A percentile compares a stretch with the other conserved stretches of the same genome.
Evolutionary conservation across 1,140 invertebrate species (phyloP).

Genomic region (Sycophaga agraensis): DNA sequence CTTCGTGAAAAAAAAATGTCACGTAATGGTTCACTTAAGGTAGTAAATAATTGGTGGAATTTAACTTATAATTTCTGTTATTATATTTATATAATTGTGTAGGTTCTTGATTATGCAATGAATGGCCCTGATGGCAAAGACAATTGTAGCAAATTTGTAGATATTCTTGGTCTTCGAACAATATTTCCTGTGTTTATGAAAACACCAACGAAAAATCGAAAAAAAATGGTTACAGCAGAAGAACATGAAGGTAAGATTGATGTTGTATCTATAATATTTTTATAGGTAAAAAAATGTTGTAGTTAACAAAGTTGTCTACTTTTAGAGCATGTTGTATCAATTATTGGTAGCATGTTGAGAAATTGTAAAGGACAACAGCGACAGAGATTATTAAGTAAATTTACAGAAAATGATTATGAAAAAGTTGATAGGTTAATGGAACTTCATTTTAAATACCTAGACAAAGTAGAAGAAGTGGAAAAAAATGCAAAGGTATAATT

Average conservation of each 20-base stretch:
- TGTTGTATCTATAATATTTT: not conserved
- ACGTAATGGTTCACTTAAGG: conserved; percentile 93
- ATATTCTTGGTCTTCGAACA: conserved; percentile 93
- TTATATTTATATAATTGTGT: not conserved
- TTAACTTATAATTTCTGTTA: not conserved
- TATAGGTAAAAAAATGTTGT: not conserved
- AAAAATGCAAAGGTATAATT: conserved; percentile 59
- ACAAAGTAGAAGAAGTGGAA: conserved; percentile 89
- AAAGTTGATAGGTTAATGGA: conserved; percentile 96
- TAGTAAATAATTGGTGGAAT: conserved; percentile 18
- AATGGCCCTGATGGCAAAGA: conserved; percentile 89
- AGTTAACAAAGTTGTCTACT: conserved; percentile 31
- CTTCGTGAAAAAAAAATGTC: conserved; percentile 96
- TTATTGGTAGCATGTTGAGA: conserved; percentile 90
- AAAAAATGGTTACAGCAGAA: conserved; percentile 81
- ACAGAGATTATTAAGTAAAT: conserved; percentile 90
- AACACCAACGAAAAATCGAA: conserved; percentile 86
- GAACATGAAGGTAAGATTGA: conserved; percentile 82
- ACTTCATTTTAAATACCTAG: conserved; percentile 96
- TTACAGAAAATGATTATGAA: conserved; percentile 97
- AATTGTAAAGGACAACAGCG: conserved; percentile 89
- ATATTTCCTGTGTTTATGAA: conserved; percentile 99
- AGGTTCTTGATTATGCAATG: conserved; percentile 90
- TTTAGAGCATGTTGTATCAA: conserved; percentile 90
- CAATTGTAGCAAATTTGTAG: conserved; percentile 98